phyloP scores from a whole-genome alignment of 1,140 invertebrate species.

The Drosophila athabasca region DNA sequence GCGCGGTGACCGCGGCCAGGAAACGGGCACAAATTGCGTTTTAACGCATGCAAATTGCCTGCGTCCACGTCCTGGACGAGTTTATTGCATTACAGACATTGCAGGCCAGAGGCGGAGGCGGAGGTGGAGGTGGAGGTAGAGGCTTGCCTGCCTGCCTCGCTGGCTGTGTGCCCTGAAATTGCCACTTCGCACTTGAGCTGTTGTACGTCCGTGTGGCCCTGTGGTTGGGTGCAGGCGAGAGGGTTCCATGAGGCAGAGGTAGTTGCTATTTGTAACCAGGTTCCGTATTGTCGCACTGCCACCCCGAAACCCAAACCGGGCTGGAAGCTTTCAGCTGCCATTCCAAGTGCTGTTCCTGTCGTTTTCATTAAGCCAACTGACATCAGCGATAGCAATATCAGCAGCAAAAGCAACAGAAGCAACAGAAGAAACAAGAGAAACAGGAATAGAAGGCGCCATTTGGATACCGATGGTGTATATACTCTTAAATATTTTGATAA shows the following conservation, averaged over 20 bases:
- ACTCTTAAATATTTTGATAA: too few species aligned
- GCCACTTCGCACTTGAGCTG: slow-evolving; percentile 63
- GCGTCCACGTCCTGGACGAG: slow-evolving; percentile 54
- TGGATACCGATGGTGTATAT: too few species aligned
- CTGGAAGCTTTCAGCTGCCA: slow-evolving; percentile 22
- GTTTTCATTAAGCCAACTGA: slow-evolving; percentile 70
- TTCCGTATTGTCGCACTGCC: slow-evolving; percentile 39
- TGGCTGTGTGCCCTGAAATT: slow-evolving; percentile 50
- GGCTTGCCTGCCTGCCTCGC: neutral
- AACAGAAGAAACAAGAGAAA: slow-evolving; percentile 29
- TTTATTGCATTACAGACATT: slow-evolving; percentile 69
- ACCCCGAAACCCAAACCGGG: neutral
- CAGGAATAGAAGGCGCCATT: neutral
- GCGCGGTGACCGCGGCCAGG: slow-evolving; percentile 58
- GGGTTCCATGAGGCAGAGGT: neutral
- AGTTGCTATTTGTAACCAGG: slow-evolving; percentile 4
- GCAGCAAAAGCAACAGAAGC: slow-evolving; percentile 27
- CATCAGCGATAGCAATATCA: slow-evolving; percentile 44
- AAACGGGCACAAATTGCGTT: slow-evolving; percentile 80
- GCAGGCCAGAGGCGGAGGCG: neutral
- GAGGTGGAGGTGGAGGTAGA: too few species aligned
- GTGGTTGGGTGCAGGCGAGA: neutral
- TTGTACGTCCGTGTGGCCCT: slow-evolving; percentile 16
- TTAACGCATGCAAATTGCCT: slow-evolving; percentile 81
- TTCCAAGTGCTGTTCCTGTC: slow-evolving; percentile 24